Evolutionary conservation across 2,888 invertebrate species (phyloP), one percentile per base, ranked within the genome.

Genomic region (Macrosiphum euphorbiae): DNA sequence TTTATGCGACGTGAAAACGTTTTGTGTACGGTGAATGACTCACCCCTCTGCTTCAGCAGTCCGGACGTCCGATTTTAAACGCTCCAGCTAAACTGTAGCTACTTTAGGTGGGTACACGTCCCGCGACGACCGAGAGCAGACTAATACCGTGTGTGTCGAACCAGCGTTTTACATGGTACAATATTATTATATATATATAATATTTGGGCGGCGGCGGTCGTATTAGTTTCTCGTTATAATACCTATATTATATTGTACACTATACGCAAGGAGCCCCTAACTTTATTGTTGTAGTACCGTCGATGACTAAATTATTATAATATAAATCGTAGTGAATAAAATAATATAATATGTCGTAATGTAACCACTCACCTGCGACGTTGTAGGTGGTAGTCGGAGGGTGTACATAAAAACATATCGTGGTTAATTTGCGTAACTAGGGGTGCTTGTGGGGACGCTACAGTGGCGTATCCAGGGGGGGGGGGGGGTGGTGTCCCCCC

Each of bases 51-150:
- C 28, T n/a, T 47, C 47, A 28, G 47, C 16, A 16, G 86, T 86
- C 44, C 86, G 47, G 86, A 44, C 26, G 86, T 86, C 86, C 44
- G 86, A 47, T 86, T 86, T 86, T 86, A 86, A 86, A 86, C 35
- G 78, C 35, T 35, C 35, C 35, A 20, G 2, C 35, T 20, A 20
- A 7, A 20, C 35, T 20, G 78, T 20, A 78, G 35, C 78, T 78
- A 78, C 35, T 78, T 35, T 78, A 35, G 20, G 20, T 2, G 78
- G 20, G 8, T 8, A 35, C 35, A 35, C 2, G 78, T 78, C 20
- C 8, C 78, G 20, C 20, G 35, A 78, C 35, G 7, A 13, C 20
- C 3, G 20, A 35, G 2, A 7, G 20, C 78, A 24, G 67, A 67
- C 67, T n/a, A 67, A n/a, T n/a, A 24, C 78, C 35, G 16, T 3